These are phyloP conservation scores for Lacanobia oleracea DNA, from an alignment of 2,888 invertebrate genomes.

Conservation along the genomic window DNA sequence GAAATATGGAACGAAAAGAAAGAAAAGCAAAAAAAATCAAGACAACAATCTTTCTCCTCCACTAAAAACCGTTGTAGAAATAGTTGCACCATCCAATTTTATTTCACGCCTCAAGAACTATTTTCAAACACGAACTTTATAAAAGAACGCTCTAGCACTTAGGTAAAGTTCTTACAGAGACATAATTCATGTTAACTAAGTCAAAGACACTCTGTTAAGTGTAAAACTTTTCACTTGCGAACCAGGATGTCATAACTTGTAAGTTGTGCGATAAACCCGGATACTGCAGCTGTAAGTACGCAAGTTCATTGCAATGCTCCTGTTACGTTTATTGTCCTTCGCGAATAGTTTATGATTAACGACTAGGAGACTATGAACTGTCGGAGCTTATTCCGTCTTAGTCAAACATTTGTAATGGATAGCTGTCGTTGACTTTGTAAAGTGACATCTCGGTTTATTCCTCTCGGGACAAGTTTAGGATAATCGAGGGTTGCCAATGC, in stretches of 20 bases:
- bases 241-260: constrained; percentile 61
- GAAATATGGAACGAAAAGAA: not conserved
- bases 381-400: constrained; percentile 42
- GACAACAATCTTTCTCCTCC: not conserved
- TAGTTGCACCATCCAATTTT: constrained; percentile 36
- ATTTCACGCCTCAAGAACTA: constrained; percentile 31
- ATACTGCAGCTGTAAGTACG: constrained; percentile 44
- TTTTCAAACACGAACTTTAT: constrained; percentile 50
- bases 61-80: constrained; percentile 6
- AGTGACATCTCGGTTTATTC: constrained; percentile 54
- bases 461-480: constrained; percentile 56
- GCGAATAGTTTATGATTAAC: constrained; percentile 43
- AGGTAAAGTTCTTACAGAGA: constrained; percentile 58
- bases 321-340: constrained; percentile 28
- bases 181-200: constrained; percentile 66
- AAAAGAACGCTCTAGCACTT: constrained; percentile 55
- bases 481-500: constrained; percentile 56
- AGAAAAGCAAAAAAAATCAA: not conserved
- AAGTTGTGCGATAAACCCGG: constrained; percentile 54
- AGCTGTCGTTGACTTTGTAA: constrained; percentile 58
- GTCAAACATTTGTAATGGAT: constrained; percentile 57
- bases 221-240: constrained; percentile 62
- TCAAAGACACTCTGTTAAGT: constrained; percentile 65
- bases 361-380: constrained; percentile 28
- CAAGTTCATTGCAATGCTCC: constrained; percentile 44